These are phyloP conservation scores for Malurus cyaneus DNA, from an alignment of 2,113 vertebrate genomes.

Conservation along the genomic window DNA sequence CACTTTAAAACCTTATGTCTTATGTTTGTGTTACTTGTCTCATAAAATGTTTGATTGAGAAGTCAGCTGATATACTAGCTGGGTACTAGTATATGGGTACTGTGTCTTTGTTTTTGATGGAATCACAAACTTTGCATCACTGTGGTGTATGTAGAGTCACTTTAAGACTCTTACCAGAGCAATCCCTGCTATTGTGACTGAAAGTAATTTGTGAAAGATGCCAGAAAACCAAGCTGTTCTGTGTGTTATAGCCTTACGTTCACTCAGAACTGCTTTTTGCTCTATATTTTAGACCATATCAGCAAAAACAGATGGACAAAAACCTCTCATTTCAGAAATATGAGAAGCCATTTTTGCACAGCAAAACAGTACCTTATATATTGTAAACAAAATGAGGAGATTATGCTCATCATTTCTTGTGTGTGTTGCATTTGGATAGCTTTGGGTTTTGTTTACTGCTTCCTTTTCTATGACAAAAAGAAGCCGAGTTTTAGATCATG, in stretches of 20 bases:
- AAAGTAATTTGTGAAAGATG: not conserved
- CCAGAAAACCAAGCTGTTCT: not conserved
- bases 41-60: not conserved
- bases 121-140: not conserved
- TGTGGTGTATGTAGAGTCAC: not conserved
- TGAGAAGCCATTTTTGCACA: fast-evolving
- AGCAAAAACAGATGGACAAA: not conserved
- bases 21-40: not conserved
- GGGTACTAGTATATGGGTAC: not conserved
- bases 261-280: not conserved
- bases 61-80: not conserved
- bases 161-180: not conserved
- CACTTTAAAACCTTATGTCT: not conserved
- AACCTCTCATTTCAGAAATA: not conserved
- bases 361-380: not conserved
- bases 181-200: not conserved
- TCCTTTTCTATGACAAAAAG: not conserved
- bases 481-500: not conserved
- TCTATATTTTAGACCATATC: not conserved
- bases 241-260: not conserved
- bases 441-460: not conserved
- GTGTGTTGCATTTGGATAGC: not conserved
- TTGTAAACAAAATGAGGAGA: not conserved
- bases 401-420: not conserved
- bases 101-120: not conserved